Evolutionary conservation across 2,888 invertebrate species (phyloP).

Genomic region (Falcaria lacertinaria): DNA sequence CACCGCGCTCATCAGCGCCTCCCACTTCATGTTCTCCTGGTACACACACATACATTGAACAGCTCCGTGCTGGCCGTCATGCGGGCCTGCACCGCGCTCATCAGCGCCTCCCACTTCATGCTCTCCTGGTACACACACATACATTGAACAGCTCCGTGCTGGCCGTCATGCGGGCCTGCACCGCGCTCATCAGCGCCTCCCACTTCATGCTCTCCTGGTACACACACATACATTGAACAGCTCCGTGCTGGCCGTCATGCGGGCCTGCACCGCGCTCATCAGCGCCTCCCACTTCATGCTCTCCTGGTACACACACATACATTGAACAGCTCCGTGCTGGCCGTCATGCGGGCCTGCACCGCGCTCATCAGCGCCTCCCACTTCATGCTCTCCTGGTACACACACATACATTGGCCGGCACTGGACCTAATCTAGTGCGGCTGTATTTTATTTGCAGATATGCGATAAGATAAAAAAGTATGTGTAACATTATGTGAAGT

Average conservation of each 20-base stretch:
- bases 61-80: slow-evolving; percentile 87
- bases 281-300: slow-evolving; percentile 85
- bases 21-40: slow-evolving; percentile 82
- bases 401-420: no score
- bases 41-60: slow-evolving; percentile 4
- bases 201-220: slow-evolving; percentile 78
- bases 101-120: slow-evolving; percentile 86
- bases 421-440: no score
- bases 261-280: slow-evolving; percentile 80
- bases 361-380: slow-evolving; percentile 86
- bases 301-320: slow-evolving; percentile 39
- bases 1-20: slow-evolving; percentile 83
- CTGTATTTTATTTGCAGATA: no score
- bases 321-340: no score
- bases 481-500: no score
- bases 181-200: slow-evolving; percentile 84
- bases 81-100: slow-evolving; percentile 80
- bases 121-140: slow-evolving; percentile 39
- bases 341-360: slow-evolving; percentile 85
- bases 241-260: slow-evolving; percentile 87
- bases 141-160: slow-evolving; percentile 83
- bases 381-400: slow-evolving; percentile 65
- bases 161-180: slow-evolving; percentile 85
- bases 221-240: neutral
- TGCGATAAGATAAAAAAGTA: no score